Evolutionary conservation across 1,140 invertebrate species (phyloP).

Genomic region (Hylyphantes graminicola): DNA sequence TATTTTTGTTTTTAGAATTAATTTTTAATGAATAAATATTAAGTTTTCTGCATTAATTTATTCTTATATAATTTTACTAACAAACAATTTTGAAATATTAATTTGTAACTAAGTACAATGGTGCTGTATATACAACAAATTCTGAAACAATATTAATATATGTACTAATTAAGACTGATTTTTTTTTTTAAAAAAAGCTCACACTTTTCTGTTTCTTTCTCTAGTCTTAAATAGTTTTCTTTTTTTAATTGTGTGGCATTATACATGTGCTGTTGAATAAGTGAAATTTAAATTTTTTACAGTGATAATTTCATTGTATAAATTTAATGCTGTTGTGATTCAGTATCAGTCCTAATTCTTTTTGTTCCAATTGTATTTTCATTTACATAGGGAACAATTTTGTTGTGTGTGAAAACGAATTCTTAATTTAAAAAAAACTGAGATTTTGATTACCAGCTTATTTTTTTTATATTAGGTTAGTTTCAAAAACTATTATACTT

Average conservation of each 20-base stretch:
- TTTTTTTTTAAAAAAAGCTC: constrained; percentile 14
- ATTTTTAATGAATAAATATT: too few relatives aligned
- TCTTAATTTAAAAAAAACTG: neutral
- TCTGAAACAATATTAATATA: neutral
- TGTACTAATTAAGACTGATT: constrained; percentile 18
- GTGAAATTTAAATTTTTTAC: neutral
- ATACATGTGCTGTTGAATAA: neutral
- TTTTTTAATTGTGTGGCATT: constrained; percentile 5
- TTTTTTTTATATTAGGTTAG: too few relatives aligned
- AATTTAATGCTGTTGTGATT: neutral
- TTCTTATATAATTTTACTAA: too few relatives aligned
- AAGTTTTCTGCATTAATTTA: too few relatives aligned
- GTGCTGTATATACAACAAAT: neutral
- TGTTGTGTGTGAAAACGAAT: neutral
- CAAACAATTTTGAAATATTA: too few relatives aligned
- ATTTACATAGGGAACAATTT: neutral
- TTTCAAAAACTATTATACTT: too few relatives aligned
- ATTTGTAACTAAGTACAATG: too few relatives aligned
- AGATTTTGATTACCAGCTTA: too few relatives aligned
- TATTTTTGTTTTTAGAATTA: too few relatives aligned
- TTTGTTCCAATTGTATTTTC: neutral
- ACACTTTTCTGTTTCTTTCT: constrained; percentile 31
- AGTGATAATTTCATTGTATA: neutral
- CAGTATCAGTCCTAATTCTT: neutral
- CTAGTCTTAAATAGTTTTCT: constrained; percentile 32